These are phyloP conservation scores for Mesitornis unicolor DNA, from an alignment of 2,113 vertebrate species.

Conservation along the genomic window DNA sequence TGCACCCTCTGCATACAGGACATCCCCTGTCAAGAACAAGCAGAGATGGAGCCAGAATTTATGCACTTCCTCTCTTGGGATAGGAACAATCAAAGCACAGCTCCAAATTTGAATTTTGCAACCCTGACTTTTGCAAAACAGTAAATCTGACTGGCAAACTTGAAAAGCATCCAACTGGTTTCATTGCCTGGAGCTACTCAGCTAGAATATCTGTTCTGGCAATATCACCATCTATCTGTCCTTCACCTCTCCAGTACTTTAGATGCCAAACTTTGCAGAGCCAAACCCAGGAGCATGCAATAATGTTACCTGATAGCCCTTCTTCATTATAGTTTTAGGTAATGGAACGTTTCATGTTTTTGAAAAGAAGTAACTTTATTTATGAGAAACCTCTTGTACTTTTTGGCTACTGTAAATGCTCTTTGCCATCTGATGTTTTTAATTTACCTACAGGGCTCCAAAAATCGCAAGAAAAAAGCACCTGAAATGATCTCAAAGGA, in stretches of 20 bases:
- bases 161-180: constrained; percentile 24
- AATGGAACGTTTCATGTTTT: not conserved
- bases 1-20: not conserved
- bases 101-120: constrained; percentile 8
- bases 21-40: accelerated
- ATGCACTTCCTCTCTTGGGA: not conserved
- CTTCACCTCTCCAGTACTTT: not conserved
- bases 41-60: not conserved
- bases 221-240: not conserved
- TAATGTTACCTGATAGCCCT: not conserved
- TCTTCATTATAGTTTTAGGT: constrained; percentile 10
- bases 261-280: not conserved
- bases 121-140: not conserved
- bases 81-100: not conserved
- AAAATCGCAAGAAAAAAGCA: not conserved
- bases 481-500: not conserved
- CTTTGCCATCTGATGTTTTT: not conserved
- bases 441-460: not conserved
- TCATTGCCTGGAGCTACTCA: not conserved
- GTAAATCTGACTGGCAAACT: not conserved
- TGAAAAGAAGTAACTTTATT: not conserved
- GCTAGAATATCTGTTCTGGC: constrained; percentile 32
- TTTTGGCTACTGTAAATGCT: not conserved
- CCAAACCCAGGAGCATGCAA: not conserved
- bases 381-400: not conserved